Percentiles rank a stretch among this genome's conserved stretches.
Conservation (phyloP, 2,888 invertebrate species). For the Tridacna crocea region DNA sequence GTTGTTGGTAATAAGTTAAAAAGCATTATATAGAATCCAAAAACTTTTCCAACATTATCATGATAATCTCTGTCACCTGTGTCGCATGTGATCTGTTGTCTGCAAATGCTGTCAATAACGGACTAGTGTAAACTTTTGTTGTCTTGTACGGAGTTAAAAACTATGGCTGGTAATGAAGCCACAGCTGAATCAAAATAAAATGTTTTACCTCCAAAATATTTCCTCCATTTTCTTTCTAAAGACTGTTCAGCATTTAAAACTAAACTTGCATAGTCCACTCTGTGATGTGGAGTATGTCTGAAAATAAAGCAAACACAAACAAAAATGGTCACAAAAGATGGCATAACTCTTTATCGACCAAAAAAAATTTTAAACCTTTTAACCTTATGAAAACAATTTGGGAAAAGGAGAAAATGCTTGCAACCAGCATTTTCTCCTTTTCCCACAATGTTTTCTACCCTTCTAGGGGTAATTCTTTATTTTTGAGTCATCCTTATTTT, state of each 20-base stretch:
- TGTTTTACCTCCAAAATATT: constrained; percentile 82
- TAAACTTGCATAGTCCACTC: constrained; percentile 73
- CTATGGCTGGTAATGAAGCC: too few species aligned
- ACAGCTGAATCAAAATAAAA: not conserved
- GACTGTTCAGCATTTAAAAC: constrained; percentile 80
- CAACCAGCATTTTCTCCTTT: not conserved
- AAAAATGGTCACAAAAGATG: not conserved
- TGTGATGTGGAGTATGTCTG: constrained; percentile 70
- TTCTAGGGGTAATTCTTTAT: too few species aligned
- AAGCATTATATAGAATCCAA: too few species aligned
- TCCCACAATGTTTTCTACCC: not conserved
- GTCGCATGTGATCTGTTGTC: too few species aligned
- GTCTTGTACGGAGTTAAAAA: too few species aligned
- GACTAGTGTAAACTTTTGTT: too few species aligned
- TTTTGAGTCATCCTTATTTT: too few species aligned
- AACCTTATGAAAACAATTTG: not conserved
- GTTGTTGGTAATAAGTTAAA: too few species aligned
- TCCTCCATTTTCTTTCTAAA: constrained; percentile 82
- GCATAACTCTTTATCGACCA: not conserved
- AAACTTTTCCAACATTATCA: too few species aligned
- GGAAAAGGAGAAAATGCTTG: not conserved
- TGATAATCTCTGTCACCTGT: too few species aligned
- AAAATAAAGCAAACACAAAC: constrained; percentile 13
- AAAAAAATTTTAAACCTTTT: not conserved
- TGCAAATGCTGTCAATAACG: too few species aligned